These are phyloP conservation scores for Sylvicapra grimmia DNA, from an alignment of 2,113 vertebrate species.

Conservation along the genomic window DNA sequence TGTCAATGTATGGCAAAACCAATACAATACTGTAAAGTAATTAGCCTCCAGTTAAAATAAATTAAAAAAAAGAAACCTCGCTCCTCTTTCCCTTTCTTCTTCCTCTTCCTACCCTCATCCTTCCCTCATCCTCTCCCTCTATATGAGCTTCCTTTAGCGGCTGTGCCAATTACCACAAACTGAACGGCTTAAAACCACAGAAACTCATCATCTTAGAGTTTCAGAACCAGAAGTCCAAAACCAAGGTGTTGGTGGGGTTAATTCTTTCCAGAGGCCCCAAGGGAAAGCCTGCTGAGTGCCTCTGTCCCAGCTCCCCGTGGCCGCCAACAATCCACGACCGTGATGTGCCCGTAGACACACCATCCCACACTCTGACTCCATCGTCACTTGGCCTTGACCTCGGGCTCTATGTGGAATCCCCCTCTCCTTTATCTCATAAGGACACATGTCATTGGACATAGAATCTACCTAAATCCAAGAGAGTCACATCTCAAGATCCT, in stretches of 20 bases:
- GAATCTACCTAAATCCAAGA: neutral
- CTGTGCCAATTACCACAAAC: neutral
- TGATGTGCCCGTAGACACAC: neutral
- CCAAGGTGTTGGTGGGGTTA: neutral
- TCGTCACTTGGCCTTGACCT: neutral
- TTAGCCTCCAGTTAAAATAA: neutral
- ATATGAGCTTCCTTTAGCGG: neutral
- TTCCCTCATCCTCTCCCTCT: neutral
- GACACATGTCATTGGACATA: neutral
- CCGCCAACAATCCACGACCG: rapidly evolving
- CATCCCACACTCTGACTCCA: neutral
- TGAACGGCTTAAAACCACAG: neutral
- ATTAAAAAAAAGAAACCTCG: no score
- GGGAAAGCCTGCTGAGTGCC: neutral
- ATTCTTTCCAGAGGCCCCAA: neutral
- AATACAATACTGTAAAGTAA: neutral
- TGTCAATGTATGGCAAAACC: neutral
- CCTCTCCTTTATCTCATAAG: neutral
- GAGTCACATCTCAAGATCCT: neutral
- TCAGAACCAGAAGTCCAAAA: neutral
- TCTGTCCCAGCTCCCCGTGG: neutral
- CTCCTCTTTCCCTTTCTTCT: neutral
- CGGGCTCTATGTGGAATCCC: neutral
- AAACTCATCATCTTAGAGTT: neutral
- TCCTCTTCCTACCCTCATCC: neutral